Evolutionary conservation across 1,140 invertebrate species (phyloP).

Genomic region (Leptopilina boulardi): DNA sequence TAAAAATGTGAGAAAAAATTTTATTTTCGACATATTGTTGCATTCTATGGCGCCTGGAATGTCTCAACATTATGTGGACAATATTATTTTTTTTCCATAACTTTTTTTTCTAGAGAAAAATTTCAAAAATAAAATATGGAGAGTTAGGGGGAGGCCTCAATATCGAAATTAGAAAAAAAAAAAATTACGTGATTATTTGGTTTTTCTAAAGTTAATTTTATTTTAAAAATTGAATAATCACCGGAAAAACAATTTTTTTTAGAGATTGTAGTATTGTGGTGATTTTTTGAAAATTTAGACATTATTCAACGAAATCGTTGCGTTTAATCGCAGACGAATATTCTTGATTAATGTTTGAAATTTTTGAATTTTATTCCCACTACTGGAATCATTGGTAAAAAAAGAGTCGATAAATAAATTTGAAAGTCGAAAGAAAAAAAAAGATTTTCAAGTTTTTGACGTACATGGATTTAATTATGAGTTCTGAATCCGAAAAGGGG

Average conservation of each 20-base stretch:
- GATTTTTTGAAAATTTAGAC: neutral
- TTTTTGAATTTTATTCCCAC: neutral
- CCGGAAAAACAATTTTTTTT: neutral
- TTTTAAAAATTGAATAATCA: neutral
- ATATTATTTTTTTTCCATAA: neutral
- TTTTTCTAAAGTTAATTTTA: neutral
- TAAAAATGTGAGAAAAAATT: neutral
- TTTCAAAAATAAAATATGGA: neutral
- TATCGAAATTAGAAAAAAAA: no score
- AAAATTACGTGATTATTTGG: neutral
- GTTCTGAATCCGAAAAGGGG: no score
- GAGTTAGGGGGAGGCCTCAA: slow-evolving; percentile 16
- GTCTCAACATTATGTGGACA: neutral
- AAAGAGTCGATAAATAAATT: neutral
- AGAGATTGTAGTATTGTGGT: slow-evolving; percentile 1
- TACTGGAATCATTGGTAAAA: neutral
- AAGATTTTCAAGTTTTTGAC: neutral
- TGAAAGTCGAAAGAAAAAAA: neutral
- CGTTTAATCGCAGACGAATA: neutral
- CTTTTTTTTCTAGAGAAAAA: neutral
- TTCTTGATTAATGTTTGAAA: neutral
- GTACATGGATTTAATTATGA: neutral
- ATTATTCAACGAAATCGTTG: neutral
- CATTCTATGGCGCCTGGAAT: slow-evolving; percentile 9
- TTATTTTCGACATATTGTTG: neutral